A percentile compares a stretch with the other conserved stretches of the same genome.
Evolutionary conservation across 2,113 vertebrate species (phyloP).

Genomic region (Stercorarius parasiticus): DNA sequence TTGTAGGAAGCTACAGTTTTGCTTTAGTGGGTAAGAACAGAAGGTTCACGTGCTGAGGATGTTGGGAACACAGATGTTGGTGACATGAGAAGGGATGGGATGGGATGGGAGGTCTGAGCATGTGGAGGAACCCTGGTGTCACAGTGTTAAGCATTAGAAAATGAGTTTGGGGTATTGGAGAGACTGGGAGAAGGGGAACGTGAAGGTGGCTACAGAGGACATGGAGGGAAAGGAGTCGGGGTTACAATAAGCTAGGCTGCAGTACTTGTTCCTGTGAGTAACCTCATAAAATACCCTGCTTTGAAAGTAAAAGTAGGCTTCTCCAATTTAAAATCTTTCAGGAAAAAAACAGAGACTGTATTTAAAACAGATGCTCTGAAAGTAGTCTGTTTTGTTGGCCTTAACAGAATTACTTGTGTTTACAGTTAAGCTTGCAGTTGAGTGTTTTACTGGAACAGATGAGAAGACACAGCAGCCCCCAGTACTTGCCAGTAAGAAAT

Average conservation of each 20-base stretch:
- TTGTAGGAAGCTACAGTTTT: fast-evolving
- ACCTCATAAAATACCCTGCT: background rate
- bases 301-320: background rate
- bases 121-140: background rate
- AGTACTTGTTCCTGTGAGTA: background rate
- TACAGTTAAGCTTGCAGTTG: background rate
- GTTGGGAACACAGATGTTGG: background rate
- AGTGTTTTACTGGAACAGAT: background rate
- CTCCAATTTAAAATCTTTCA: background rate
- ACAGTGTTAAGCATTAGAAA: background rate
- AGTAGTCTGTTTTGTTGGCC: background rate
- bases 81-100: background rate
- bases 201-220: background rate
- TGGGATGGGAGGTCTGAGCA: background rate
- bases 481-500: background rate
- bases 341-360: background rate
- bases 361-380: background rate
- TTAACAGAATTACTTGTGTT: background rate
- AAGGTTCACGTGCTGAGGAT: background rate
- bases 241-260: background rate
- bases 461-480: background rate
- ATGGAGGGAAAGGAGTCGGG: background rate
- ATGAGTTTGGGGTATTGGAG: background rate
- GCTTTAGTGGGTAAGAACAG: background rate
- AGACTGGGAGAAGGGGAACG: background rate